Base-by-base conservation (phyloP, 2,797 vertebrate species). In the Harpagifer antarcticus region DNA sequence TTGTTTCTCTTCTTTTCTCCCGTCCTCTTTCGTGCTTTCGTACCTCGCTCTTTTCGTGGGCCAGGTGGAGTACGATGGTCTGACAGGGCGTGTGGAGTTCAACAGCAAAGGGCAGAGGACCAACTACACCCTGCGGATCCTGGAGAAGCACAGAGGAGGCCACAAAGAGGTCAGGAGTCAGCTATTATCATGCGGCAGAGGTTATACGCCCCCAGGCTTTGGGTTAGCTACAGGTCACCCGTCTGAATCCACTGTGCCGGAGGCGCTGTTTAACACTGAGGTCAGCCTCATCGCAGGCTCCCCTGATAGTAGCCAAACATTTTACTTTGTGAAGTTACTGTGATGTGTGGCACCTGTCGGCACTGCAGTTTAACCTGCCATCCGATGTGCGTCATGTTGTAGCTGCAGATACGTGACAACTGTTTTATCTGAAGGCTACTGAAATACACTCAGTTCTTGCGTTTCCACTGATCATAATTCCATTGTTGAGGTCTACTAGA, bases 61-160 rank as follows among this genome's bases (percentile, higher is more conserved):
- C 61, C 92, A 97, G 96, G 96, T 97, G 93, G 97, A 97, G 95
- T 97, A 97, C 68, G 96, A 97, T 0, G 97, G 97, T 79, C 93
- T 98, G 91, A 97, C 97, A 0, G 97, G 97, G 10, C 94, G 94
- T 2, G 96, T 98, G 33, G 97, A 98, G 89, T 98, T 98, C 91
- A 98, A 98, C 95, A 98, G 97, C 93, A 97, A 97, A 94, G 97
- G 97, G 68, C 97, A 98, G 90, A 95, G 97, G 85, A 97, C 96
- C 86, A 98, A 98, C 94, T 98, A 98, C 85, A 97, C 96, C 60
- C 91, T 98, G 83, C 92, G 95, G 78, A 96, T 98, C 88, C 92
- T 98, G 85, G 97, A 98, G 91, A 97, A 97, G 87, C 95, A 96
- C 75, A 90, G 92, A 59, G 92, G 95, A 76, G 97, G 97, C 68